Evolutionary conservation across 1,140 invertebrate genomes (phyloP), one percentile per base, ranked within the genome.

Genomic region (Euwallacea similis): DNA sequence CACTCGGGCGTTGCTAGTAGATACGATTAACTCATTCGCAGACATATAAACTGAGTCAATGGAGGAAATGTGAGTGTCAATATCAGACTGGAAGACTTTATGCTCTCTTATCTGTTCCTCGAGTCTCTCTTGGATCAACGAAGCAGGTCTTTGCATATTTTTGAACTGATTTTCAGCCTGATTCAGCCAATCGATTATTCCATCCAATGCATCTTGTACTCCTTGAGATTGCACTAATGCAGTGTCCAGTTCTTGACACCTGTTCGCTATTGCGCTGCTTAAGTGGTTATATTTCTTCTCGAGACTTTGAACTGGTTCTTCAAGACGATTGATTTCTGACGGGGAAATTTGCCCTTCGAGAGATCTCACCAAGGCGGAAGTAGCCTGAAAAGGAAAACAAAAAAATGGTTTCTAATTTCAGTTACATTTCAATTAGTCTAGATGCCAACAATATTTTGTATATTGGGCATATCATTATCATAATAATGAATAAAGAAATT

Each of bases 171-270:
- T 89, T 79, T 98, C 95, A 7, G 91, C 90, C 73, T 91, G 89
- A 70, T 90, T 91, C 43, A 98, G 83, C 95, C 95, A 98, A 56
- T 85, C 82, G 6, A 93, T 88, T 7, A 98, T 86, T 62, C 91
- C 88, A 77, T 97, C 94, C 0, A 97, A 84, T 7, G 94, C 93
- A 81, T 97, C 94, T 80, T 97, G 93, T 9, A 98, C 90, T n/a
- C 93, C 95, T 83, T 98, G 95, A 63, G 93, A 95, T 81, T 97
- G 93, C 7, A 96, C 89, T 43, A 98, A 83, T 0, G 95, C 94
- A 0, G 91, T 92, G 75, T 98, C 95, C 55, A 98, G 82, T 53
- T 91, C 87, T 73, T 92, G 88, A 77, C 94, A 95, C n/a, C 92
- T 89, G 6, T 92, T 88, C 9, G 87, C 87, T 10, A 95, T 82